phyloP scores from a whole-genome alignment of 2,888 invertebrate genomes.

The Blastobasis adustella region DNA sequence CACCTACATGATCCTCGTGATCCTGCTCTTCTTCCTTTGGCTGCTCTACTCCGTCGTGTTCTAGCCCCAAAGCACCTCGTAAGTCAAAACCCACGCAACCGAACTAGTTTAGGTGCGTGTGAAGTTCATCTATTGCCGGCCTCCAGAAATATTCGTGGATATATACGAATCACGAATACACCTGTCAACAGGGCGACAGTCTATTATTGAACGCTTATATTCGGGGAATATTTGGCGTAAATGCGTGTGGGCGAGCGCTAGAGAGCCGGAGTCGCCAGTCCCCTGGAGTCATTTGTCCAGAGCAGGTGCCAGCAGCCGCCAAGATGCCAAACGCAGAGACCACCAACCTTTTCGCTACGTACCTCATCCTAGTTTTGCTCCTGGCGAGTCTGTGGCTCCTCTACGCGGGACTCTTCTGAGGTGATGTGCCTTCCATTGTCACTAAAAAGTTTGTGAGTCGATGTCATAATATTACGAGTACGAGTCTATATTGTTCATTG shows the following conservation, averaged over 20 bases:
- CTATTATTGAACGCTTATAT: constrained; percentile 58
- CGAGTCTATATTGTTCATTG: too few relatives aligned
- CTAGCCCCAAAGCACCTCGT: constrained; percentile 23
- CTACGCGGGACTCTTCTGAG: constrained; percentile 78
- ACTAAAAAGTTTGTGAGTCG: background rate
- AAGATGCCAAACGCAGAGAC: constrained; percentile 76
- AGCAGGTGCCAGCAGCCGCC: constrained; percentile 38
- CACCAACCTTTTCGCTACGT: constrained; percentile 80
- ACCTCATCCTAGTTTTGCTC: constrained; percentile 79
- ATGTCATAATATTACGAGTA: too few relatives aligned
- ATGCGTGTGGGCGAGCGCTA: constrained; percentile 34
- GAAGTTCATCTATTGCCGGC: background rate
- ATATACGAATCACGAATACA: constrained; percentile 14
- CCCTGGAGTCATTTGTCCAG: constrained; percentile 53
- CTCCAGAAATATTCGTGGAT: background rate
- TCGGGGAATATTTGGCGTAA: constrained; percentile 35
- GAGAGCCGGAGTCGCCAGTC: constrained; percentile 42
- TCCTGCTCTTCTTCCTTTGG: constrained; percentile 79
- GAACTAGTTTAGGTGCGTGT: too few relatives aligned
- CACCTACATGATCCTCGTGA: constrained; percentile 81
- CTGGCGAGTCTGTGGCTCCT: constrained; percentile 80
- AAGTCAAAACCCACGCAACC: too few relatives aligned
- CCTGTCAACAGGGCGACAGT: constrained; percentile 32
- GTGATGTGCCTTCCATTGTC: constrained; percentile 26
- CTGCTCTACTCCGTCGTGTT: constrained; percentile 77